Conservation (phyloP, 2,797 vertebrate genomes). For the Tokudaia muenninki region DNA sequence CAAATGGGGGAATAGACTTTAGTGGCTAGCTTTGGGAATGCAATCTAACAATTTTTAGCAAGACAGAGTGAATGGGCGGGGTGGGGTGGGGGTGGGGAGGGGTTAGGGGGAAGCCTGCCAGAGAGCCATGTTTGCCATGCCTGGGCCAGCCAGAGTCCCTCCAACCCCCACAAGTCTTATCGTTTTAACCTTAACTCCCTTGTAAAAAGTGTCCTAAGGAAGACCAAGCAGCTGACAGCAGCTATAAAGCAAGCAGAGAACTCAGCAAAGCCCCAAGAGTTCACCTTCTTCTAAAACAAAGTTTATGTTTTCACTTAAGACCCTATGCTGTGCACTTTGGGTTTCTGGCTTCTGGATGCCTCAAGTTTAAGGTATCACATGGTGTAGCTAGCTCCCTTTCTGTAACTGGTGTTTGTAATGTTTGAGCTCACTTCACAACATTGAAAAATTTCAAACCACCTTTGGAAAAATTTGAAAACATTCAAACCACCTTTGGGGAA, state of each 20-base stretch:
- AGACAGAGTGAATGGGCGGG: background rate
- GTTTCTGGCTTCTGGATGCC: background rate
- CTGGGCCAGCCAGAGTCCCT: background rate
- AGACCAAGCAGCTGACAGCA: background rate
- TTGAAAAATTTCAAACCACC: background rate
- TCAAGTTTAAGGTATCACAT: background rate
- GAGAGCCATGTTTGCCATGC: background rate
- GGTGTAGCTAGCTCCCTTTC: background rate
- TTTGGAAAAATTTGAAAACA: background rate
- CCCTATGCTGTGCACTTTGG: too few species aligned
- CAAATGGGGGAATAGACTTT: background rate
- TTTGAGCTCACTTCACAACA: background rate
- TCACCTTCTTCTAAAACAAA: background rate
- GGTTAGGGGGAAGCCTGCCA: background rate
- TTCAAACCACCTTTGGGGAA: background rate
- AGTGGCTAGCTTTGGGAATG: background rate
- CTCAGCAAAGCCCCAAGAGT: background rate
- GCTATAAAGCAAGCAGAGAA: background rate
- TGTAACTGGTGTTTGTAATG: background rate
- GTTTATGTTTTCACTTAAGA: background rate
- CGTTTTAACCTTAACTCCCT: slow-evolving; percentile 1
- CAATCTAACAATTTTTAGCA: background rate
- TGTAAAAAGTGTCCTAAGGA: slow-evolving; percentile 16
- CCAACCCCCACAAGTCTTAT: background rate
- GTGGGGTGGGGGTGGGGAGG: too few species aligned